These are phyloP conservation scores for Parazoanthus atlanticus DNA, from an alignment of 92 coral and sea anemone genomes.

Conservation along the genomic window DNA sequence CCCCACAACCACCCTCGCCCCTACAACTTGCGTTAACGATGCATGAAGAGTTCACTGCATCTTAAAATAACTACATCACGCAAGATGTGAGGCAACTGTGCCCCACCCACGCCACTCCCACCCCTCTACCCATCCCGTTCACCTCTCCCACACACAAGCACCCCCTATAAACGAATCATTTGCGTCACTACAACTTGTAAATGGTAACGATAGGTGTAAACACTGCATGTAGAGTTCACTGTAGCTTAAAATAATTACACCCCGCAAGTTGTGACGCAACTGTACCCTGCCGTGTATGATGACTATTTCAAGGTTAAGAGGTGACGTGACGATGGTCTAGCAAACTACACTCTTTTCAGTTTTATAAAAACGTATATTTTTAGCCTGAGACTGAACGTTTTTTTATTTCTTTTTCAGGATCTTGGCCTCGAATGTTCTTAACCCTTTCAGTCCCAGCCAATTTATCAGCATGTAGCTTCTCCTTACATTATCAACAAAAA, in stretches of 20 bases:
- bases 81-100: not conserved
- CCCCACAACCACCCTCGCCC: not conserved
- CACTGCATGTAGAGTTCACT: not conserved
- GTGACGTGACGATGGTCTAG: not conserved
- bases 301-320: not conserved
- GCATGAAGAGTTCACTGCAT: not conserved
- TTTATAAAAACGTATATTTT: too few relatives aligned
- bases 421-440: too few relatives aligned
- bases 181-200: not conserved
- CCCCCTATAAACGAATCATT: not conserved
- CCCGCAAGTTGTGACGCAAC: not conserved
- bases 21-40: not conserved
- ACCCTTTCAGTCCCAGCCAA: too few relatives aligned
- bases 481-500: too few relatives aligned
- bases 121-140: not conserved
- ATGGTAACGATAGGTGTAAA: not conserved
- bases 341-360: not conserved
- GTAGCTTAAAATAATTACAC: not conserved
- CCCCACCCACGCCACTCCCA: not conserved
- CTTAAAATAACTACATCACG: not conserved
- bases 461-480: too few relatives aligned
- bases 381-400: not conserved
- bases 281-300: not conserved
- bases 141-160: not conserved
- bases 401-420: too few relatives aligned